Conservation (phyloP, 2,113 vertebrate species). For the Lethenteron camtschaticum region DNA sequence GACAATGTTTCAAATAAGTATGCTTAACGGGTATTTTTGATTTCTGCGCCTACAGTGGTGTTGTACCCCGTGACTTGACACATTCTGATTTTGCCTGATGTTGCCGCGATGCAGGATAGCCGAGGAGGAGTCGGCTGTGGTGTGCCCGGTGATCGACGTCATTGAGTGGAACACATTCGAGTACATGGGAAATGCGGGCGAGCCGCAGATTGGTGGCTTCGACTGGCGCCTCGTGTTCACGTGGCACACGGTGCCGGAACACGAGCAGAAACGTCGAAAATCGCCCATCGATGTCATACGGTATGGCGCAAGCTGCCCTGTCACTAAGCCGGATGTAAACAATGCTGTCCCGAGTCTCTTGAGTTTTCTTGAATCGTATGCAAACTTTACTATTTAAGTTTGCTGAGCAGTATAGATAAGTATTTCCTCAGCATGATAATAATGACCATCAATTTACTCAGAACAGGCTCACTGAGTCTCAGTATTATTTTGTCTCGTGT, state of each 20-base stretch:
- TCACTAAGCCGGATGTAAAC: no score
- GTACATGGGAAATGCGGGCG: slow-evolving; percentile 62
- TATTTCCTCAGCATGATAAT: no score
- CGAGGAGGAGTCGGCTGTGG: slow-evolving; percentile 57
- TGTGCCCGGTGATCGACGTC: slow-evolving; percentile 86
- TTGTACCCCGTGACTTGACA: background rate
- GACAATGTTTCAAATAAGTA: no score
- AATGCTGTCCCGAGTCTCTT: no score
- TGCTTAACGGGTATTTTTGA: no score
- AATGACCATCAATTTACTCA: no score
- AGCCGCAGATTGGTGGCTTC: slow-evolving; percentile 83
- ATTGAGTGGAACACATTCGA: slow-evolving; percentile 96
- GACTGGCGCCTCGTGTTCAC: slow-evolving; percentile 90
- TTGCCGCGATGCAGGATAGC: slow-evolving; percentile 35
- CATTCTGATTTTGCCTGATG: background rate
- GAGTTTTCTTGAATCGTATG: no score
- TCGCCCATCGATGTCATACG: slow-evolving; percentile 66
- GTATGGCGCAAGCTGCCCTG: slow-evolving; percentile 12
- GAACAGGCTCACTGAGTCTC: no score
- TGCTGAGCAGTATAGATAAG: no score
- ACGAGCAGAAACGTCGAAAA: slow-evolving; percentile 38
- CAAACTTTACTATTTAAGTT: no score
- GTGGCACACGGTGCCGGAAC: slow-evolving; percentile 50
- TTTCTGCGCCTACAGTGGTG: no score
- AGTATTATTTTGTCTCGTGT: no score